Evolutionary conservation across 1,140 invertebrate species (phyloP), one percentile per base, ranked within the genome.

Genomic region (Whitmania pigra): DNA sequence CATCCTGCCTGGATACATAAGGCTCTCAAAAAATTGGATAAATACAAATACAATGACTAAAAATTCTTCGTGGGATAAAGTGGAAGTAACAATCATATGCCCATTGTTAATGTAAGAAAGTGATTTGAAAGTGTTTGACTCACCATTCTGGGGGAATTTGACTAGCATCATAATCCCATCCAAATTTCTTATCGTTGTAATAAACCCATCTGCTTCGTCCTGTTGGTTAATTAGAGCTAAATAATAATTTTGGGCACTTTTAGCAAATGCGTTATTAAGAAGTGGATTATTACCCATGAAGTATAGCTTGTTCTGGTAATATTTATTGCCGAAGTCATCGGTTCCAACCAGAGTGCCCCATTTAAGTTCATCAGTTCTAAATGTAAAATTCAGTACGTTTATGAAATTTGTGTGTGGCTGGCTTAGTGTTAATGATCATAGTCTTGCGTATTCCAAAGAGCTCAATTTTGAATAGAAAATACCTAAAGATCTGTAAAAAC

Each of bases 271-370:
- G n/a, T n/a, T 25, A 6, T 63, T 63, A 20, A 63, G 22, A 18
- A 63, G 31, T 36, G 31, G 31, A 36, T 36, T 76, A 80, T 82
- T 80, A 86, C 92, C 88, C 80, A 90, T 88, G 82, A 97, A 95
- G 80, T 90, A 93, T 57, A 85, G 83, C 36, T 90, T 88, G 79
- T 97, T 96, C 85, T 97, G 89, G 81, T 87, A 99, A 81, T 99
- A 99, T 81, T 90, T 93, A 82, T 99, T 99, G 49, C 96, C 95
- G 82, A 88, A 94, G 80, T 92, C 89, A 81, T 99, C 96, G 73
- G 86, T 87, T n/a, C 96, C 96, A n/a, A 97, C 86, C 0, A 93
- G 79, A 0, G 82, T 87, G 29, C 94, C 94, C 57, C 86, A 84
- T 84, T 94, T 96, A 27, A 95, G 77, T 0, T 90, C 89, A 84